A percentile compares a stretch with the other conserved stretches of the same genome.
Evolutionary conservation across 2,888 invertebrate genomes (phyloP).

Genomic region (Lamproptera curius): DNA sequence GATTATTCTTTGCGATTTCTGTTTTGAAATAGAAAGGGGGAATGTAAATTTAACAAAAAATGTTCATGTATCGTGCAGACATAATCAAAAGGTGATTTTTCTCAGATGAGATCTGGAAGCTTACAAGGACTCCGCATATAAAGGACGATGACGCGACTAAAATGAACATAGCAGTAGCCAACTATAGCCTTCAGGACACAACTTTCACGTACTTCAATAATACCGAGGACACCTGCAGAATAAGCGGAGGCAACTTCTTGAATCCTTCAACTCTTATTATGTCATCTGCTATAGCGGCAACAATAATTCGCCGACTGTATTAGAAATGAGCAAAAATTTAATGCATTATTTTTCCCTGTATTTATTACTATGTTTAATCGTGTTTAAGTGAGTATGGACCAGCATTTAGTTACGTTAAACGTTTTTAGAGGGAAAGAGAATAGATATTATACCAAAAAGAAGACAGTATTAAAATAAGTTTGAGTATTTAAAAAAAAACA

Average conservation of each 20-base stretch:
- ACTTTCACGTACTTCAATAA: conserved; percentile 54
- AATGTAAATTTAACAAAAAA: too few relatives aligned
- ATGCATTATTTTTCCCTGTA: too few relatives aligned
- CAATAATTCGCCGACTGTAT: conserved; percentile 49
- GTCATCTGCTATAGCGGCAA: conserved; percentile 50
- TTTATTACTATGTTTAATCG: too few relatives aligned
- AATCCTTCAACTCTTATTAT: conserved; percentile 47
- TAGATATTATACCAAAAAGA: background rate
- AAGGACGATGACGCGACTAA: conserved; percentile 54
- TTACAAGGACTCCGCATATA: conserved; percentile 56
- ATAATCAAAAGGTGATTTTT: too few relatives aligned
- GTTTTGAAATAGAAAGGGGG: too few relatives aligned
- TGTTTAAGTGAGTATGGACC: too few relatives aligned
- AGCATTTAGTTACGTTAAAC: background rate
- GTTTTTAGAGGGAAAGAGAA: background rate
- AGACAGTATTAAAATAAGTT: background rate
- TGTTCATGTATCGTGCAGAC: too few relatives aligned
- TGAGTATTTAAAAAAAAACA: background rate
- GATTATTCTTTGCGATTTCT: too few relatives aligned
- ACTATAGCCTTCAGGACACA: conserved; percentile 49
- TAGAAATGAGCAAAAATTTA: too few relatives aligned
- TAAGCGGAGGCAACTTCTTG: conserved; percentile 42
- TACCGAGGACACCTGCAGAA: conserved; percentile 56
- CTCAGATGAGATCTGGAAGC: conserved; percentile 68
- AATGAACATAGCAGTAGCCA: conserved; percentile 50